Conservation (phyloP, 2,888 invertebrate genomes). For the Dichetophora obliterata region DNA sequence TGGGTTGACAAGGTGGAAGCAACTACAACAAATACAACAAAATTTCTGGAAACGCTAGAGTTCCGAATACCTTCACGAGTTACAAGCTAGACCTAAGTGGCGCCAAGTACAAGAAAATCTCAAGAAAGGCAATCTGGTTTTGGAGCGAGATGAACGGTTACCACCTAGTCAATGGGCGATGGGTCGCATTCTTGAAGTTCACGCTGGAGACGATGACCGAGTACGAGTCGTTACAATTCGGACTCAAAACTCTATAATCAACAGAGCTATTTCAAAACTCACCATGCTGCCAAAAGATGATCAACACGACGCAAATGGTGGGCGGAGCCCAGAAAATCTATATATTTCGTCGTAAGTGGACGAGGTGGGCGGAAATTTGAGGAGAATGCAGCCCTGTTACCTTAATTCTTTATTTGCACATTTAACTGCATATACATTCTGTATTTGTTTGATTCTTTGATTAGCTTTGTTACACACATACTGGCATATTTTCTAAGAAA, state of each 20-base stretch:
- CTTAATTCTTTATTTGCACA: too few species aligned
- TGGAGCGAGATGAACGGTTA: not conserved
- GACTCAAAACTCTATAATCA: not conserved
- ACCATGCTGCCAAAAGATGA: not conserved
- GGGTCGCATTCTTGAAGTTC: not conserved
- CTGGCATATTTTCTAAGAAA: too few species aligned
- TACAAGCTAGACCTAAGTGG: not conserved
- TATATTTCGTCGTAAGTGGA: not conserved
- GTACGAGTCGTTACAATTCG: not conserved
- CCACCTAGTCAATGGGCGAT: not conserved
- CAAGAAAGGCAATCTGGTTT: not conserved
- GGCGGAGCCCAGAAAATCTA: not conserved
- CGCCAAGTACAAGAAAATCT: not conserved
- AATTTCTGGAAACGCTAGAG: constrained; percentile 32
- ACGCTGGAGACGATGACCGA: not conserved
- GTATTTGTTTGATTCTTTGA: too few species aligned
- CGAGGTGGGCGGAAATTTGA: not conserved
- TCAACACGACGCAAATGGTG: not conserved
- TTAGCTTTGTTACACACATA: too few species aligned
- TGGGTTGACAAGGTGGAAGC: too few species aligned
- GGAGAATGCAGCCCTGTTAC: not conserved
- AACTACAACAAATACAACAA: too few species aligned
- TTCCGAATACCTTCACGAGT: constrained; percentile 1
- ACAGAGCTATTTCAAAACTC: not conserved
- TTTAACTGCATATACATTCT: too few species aligned